Conservation (phyloP, 2,113 vertebrate species). For the Chitala chitala region DNA sequence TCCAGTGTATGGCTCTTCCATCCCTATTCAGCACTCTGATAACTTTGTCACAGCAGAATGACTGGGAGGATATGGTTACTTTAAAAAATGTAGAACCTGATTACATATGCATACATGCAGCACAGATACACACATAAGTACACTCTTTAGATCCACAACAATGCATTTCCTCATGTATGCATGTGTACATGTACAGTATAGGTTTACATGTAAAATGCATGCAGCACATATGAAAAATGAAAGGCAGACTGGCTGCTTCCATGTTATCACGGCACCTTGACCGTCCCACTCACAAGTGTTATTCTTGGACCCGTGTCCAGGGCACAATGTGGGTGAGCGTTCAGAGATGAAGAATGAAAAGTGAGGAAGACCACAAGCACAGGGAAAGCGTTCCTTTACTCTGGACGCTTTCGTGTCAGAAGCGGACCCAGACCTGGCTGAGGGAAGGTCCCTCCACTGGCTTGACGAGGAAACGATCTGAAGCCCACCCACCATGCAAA, state of each 20-base stretch:
- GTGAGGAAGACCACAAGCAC: not conserved
- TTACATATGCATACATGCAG: not conserved
- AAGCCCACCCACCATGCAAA: conserved; percentile 59
- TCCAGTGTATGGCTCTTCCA: not conserved
- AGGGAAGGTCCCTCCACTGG: conserved; percentile 29
- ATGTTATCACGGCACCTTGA: not conserved
- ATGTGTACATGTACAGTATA: not conserved
- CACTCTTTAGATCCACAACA: not conserved
- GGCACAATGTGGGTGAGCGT: no score
- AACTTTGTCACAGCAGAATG: not conserved
- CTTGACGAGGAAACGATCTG: conserved; percentile 48
- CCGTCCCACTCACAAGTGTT: not conserved
- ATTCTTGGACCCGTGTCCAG: not conserved
- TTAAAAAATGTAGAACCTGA: not conserved
- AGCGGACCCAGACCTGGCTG: conserved; percentile 29
- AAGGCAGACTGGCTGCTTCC: not conserved
- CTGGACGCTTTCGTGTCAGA: not conserved
- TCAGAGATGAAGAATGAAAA: conserved; percentile 1
- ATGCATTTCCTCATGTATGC: not conserved
- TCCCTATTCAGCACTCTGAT: not conserved
- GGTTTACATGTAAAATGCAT: not conserved
- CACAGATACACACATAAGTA: not conserved
- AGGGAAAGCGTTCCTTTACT: not conserved
- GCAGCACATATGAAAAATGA: not conserved
- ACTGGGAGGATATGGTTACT: not conserved